Percentiles rank a stretch among this genome's conserved stretches.
phyloP scores from a whole-genome alignment of 2,797 vertebrate species.

The Sarcoramphus papa region DNA sequence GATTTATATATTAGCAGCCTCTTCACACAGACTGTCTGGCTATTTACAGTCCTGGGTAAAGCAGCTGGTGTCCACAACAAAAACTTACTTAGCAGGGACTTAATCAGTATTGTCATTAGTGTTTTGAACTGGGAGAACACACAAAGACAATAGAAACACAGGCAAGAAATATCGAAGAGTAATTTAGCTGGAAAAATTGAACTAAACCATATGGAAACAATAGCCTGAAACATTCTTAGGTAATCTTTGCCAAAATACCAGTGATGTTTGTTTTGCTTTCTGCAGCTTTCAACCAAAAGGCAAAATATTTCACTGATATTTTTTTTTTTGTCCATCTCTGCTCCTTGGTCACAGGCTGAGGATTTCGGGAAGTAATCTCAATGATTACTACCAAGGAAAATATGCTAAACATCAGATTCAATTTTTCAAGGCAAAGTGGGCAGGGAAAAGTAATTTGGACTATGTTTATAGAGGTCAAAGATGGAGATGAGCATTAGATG shows the following conservation, averaged over 20 bases:
- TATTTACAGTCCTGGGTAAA: neutral
- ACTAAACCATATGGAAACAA: neutral
- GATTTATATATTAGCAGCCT: neutral
- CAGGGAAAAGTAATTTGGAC: neutral
- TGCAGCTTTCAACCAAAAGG: neutral
- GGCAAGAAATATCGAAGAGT: neutral
- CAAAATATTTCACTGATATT: neutral
- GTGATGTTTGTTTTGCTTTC: neutral
- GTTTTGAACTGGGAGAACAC: neutral
- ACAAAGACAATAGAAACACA: neutral
- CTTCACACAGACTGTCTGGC: neutral
- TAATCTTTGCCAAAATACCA: neutral
- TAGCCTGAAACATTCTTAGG: neutral
- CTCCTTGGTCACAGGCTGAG: neutral
- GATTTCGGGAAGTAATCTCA: neutral
- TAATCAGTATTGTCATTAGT: neutral
- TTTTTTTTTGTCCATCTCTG: neutral
- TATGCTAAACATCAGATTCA: neutral
- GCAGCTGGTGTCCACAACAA: neutral
- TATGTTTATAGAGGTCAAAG: neutral
- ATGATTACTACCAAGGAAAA: neutral
- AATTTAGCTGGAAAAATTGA: neutral
- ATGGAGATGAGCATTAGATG: neutral
- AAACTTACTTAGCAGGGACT: neutral
- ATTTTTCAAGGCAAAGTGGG: neutral